Evolutionary conservation across 1,140 invertebrate species (phyloP).

Genomic region (Acromyrmex heyeri): DNA sequence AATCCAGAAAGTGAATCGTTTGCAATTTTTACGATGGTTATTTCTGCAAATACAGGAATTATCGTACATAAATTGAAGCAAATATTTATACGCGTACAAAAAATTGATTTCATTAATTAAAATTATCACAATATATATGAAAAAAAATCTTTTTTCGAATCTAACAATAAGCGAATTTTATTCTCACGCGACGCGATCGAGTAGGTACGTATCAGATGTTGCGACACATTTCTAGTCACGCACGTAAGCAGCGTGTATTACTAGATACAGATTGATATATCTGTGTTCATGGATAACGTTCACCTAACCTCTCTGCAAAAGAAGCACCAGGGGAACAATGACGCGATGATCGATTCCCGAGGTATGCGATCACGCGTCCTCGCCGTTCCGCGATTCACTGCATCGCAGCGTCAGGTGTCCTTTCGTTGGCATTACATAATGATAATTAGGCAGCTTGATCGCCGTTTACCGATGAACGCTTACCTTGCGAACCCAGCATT

Average conservation of each 20-base stretch:
- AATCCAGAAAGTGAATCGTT: constrained; percentile 7
- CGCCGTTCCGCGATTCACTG: not conserved
- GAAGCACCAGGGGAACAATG: not conserved
- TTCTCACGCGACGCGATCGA: not conserved
- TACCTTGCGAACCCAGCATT: constrained; percentile 93
- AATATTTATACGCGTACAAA: not conserved
- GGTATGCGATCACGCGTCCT: not conserved
- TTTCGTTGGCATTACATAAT: constrained; percentile 13
- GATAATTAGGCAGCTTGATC: not conserved
- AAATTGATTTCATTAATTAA: not conserved
- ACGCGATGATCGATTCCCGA: not conserved
- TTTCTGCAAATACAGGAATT: not conserved
- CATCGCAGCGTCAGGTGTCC: not conserved
- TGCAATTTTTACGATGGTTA: constrained; percentile 15
- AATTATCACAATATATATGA: too few species aligned
- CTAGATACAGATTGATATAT: not conserved
- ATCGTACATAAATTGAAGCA: not conserved
- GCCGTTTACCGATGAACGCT: constrained; percentile 67
- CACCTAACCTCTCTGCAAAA: constrained; percentile 32
- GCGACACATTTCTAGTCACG: not conserved
- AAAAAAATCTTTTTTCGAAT: not conserved
- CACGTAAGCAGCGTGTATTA: not conserved
- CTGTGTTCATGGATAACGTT: not conserved
- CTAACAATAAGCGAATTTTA: not conserved
- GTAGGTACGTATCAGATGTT: not conserved